These are phyloP conservation scores for Sardina pilchardus DNA, from an alignment of 2,113 vertebrate species.

Conservation along the genomic window DNA sequence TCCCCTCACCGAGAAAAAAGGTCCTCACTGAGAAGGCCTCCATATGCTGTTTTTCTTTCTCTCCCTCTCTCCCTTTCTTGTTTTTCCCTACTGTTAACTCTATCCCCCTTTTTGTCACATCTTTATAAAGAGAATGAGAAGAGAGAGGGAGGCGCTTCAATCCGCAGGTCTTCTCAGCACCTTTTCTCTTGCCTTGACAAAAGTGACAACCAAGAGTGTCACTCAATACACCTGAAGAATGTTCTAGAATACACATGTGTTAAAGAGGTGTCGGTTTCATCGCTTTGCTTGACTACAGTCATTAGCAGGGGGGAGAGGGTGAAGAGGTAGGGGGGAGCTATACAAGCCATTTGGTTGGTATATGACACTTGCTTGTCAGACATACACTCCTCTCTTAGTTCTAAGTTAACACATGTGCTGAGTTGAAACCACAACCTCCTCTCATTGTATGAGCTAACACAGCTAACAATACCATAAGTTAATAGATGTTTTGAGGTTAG, in stretches of 20 bases:
- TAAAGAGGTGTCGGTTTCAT: slow-evolving; percentile 48
- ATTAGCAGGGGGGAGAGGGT: slow-evolving; percentile 14
- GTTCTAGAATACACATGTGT: slow-evolving; percentile 51
- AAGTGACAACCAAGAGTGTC: slow-evolving; percentile 54
- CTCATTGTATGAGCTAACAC: too few relatives aligned
- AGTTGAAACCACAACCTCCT: neutral
- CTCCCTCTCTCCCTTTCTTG: neutral
- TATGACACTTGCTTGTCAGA: slow-evolving; percentile 19
- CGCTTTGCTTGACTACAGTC: slow-evolving; percentile 45
- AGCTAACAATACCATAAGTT: too few relatives aligned
- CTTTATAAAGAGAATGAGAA: neutral
- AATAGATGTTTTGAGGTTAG: too few relatives aligned
- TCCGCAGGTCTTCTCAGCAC: neutral
- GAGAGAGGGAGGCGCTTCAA: neutral
- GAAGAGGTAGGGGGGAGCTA: slow-evolving; percentile 17
- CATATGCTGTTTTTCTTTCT: neutral
- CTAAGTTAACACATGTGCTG: neutral
- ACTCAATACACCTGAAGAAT: slow-evolving; percentile 49
- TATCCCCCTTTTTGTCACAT: too few relatives aligned
- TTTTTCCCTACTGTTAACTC: neutral
- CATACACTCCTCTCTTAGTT: neutral
- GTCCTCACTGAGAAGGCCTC: neutral
- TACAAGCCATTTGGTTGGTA: slow-evolving; percentile 38
- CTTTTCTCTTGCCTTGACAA: slow-evolving; percentile 31
- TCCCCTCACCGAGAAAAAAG: neutral